Percentiles rank a stretch among this genome's conserved stretches.
Evolutionary conservation across 2,888 invertebrate species (phyloP).

Genomic region (Drymonia ruficornis): DNA sequence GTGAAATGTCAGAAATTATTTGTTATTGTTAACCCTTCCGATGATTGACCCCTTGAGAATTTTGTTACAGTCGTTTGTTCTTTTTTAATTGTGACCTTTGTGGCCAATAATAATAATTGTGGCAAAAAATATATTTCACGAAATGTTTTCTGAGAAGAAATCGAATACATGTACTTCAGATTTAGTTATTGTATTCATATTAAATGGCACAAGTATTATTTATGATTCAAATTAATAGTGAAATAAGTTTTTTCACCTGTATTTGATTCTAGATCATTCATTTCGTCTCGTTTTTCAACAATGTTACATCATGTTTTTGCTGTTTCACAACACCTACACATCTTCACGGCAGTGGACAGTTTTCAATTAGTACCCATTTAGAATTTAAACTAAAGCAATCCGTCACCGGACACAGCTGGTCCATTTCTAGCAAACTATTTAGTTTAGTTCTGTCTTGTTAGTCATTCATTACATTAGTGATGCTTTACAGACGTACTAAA

Average conservation of each 20-base stretch:
- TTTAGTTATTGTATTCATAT: too few relatives aligned
- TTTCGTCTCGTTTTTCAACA: too few relatives aligned
- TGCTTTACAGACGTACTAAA: constrained; percentile 50
- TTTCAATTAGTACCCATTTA: constrained; percentile 81
- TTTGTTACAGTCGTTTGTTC: constrained; percentile 19
- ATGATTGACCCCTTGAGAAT: constrained; percentile 44
- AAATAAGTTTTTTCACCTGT: too few relatives aligned
- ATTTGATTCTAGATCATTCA: too few relatives aligned
- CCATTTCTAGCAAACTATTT: constrained; percentile 78
- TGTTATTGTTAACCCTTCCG: constrained; percentile 61
- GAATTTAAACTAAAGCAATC: constrained; percentile 78
- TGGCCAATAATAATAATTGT: constrained; percentile 7
- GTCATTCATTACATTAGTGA: constrained; percentile 83
- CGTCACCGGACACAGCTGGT: constrained; percentile 81
- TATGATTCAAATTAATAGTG: too few relatives aligned
- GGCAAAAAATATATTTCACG: neutral
- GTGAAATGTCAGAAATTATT: constrained; percentile 53
- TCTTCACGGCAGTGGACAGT: constrained; percentile 65
- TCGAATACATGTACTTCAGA: neutral
- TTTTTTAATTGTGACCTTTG: constrained; percentile 35
- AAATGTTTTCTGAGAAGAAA: neutral
- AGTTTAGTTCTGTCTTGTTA: constrained; percentile 82
- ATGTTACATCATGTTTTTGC: too few relatives aligned
- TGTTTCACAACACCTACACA: constrained; percentile 44
- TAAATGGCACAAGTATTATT: too few relatives aligned